Base-by-base conservation (phyloP, 2,888 invertebrate genomes). In the Platynereis dumerilii region DNA sequence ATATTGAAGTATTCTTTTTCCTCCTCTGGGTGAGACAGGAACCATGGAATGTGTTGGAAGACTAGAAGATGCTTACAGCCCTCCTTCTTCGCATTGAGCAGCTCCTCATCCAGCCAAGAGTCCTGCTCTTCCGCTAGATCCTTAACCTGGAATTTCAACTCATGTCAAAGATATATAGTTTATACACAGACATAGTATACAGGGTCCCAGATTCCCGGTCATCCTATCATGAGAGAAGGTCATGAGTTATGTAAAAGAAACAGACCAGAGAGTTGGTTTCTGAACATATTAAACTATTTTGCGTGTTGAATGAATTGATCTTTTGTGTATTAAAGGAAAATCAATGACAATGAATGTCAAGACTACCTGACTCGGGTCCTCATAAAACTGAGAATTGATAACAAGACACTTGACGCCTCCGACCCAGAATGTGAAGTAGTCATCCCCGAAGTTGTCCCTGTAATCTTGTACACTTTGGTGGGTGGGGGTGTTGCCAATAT, bases 31-130 rank as follows among this genome's bases (percentile, higher is more conserved):
- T 45, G 5, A 34, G 58, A n/a, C 29, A 84, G 28, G 75, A 86
- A 87, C 79, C 82, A 85, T 3, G 87, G 86, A 64, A 87, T 84
- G 70, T 87, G 87, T 72, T 86, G 86, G 65, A 87, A 85, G 1
- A 86, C 72, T 29, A 87, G 75, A 54, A 78, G 72, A 69, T 84
- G 80, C 45, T 76, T 74, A 12, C 34, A 34, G 5, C 34, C 34
- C 55, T 75, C 76, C 20, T 70, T 72, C 29, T 34, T 27, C 1
- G 72, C 72, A 28, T 74, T 65, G 29, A 64, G 64, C 17, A 86
- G 75, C 63, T 82, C 79, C 28, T 74, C 65, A 26, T 85, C 82
- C 45, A 87, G 69, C 85, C 86, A 87, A 1, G 67, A 42, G 27
- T 84, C 81, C 64, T 87, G 87, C 27, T 80, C 79, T 57, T 70